Percentiles rank a stretch among this genome's conserved stretches.
Evolutionary conservation across 2,888 invertebrate species (phyloP).

Genomic region (Eupsilia transversa): DNA sequence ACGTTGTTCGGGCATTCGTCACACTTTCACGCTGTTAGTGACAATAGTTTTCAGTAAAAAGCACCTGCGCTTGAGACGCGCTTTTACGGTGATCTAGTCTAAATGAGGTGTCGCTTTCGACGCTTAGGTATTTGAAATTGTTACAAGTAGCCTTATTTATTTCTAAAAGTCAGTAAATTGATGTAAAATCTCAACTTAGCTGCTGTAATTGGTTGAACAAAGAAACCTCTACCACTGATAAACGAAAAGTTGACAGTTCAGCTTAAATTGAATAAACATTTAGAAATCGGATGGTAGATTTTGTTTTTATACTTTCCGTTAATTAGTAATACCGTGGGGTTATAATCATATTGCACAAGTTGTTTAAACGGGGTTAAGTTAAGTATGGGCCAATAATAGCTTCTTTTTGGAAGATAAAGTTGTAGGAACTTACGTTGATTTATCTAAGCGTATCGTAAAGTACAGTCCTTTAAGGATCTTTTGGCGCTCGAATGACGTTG

Average conservation of each 20-base stretch:
- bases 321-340: background rate
- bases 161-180: constrained; percentile 10
- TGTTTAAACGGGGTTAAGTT: background rate
- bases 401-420: background rate
- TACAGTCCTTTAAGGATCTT: background rate
- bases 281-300: background rate
- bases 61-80: constrained; percentile 33
- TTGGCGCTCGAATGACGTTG: background rate
- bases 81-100: constrained; percentile 36
- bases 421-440: background rate
- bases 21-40: constrained; percentile 63
- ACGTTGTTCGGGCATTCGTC: constrained; percentile 47
- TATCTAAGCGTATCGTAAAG: background rate
- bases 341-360: background rate
- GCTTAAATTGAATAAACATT: background rate
- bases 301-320: background rate
- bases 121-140: constrained; percentile 10
- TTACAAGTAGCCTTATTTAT: background rate
- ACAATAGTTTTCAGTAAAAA: constrained; percentile 60
- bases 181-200: background rate
- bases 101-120: constrained; percentile 38
- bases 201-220: background rate
- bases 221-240: background rate
- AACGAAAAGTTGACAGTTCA: background rate
- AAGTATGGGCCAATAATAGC: background rate